A percentile compares a stretch with the other conserved stretches of the same genome.
phyloP scores from a whole-genome alignment of 2,888 invertebrate genomes.

The Opisthograptis luteolata region DNA sequence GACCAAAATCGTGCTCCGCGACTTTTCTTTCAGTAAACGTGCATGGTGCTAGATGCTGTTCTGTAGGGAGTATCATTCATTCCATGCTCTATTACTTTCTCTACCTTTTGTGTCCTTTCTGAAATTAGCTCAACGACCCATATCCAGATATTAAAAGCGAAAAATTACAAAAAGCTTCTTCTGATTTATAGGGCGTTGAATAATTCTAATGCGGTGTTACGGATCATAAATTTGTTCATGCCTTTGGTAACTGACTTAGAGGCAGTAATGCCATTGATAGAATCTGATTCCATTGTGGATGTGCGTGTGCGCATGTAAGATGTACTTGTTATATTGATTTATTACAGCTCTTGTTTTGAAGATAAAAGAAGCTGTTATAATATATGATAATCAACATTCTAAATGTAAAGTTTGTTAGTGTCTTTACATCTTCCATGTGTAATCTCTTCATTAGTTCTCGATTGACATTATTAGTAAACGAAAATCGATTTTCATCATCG shows the following conservation, averaged over 20 bases:
- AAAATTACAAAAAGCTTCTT: constrained; percentile 51
- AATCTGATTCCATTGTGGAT: constrained; percentile 51
- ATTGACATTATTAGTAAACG: no score
- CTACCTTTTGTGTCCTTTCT: constrained; percentile 33
- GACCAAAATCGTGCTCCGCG: no score
- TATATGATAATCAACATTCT: no score
- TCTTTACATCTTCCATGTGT: no score
- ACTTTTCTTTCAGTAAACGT: no score
- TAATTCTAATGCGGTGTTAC: constrained; percentile 60
- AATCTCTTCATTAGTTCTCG: no score
- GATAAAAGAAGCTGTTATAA: no score
- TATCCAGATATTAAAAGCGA: constrained; percentile 60
- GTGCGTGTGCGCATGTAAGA: constrained; percentile 53
- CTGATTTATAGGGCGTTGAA: constrained; percentile 49
- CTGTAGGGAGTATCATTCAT: constrained; percentile 23
- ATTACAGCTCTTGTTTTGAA: constrained; percentile 17
- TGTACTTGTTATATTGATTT: constrained; percentile 19
- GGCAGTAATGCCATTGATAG: constrained; percentile 48
- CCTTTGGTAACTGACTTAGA: constrained; percentile 55
- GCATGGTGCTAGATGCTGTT: background rate
- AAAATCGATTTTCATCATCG: no score
- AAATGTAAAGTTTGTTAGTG: no score
- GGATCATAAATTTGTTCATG: constrained; percentile 71
- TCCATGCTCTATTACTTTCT: constrained; percentile 19
- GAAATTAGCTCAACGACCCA: constrained; percentile 58